A percentile compares a stretch with the other conserved stretches of the same genome.
phyloP scores from a whole-genome alignment of 2,888 invertebrate species.

The Yponomeuta plumbellus region DNA sequence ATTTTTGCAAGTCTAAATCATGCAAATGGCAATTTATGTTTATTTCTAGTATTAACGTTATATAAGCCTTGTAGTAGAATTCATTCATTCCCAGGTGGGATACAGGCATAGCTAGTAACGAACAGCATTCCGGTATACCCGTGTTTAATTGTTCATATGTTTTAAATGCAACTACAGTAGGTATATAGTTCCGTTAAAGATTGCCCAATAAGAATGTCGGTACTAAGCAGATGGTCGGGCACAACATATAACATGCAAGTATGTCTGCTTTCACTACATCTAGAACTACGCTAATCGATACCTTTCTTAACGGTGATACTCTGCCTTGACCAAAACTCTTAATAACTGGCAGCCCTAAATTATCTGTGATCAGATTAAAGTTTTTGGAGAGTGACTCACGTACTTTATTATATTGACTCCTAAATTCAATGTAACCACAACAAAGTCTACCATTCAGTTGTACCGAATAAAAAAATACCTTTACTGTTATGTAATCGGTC shows the following conservation, averaged over 20 bases:
- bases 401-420: conserved; percentile 5
- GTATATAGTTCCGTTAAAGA: conserved; percentile 17
- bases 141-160: conserved; percentile 3
- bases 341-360: not conserved
- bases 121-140: not conserved
- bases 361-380: not conserved
- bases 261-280: conserved; percentile 18
- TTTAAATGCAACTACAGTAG: conserved; percentile 17
- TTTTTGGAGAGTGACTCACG: not conserved
- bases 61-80: conserved; percentile 10
- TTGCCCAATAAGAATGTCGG: conserved; percentile 18
- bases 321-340: conserved; percentile 9
- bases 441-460: too few species aligned
- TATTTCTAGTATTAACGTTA: too few species aligned
- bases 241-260: conserved; percentile 17
- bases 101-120: too few species aligned
- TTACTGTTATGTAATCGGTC: conserved; percentile 4
- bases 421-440: too few species aligned
- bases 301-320: conserved; percentile 7
- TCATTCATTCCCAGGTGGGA: not conserved
- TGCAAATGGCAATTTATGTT: too few species aligned
- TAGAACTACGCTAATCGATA: conserved; percentile 8
- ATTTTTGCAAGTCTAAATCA: too few species aligned
- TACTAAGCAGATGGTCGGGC: conserved; percentile 10
- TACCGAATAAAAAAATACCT: too few species aligned